phyloP scores from a whole-genome alignment of 2,888 invertebrate species.

The Adineta ricciae region DNA sequence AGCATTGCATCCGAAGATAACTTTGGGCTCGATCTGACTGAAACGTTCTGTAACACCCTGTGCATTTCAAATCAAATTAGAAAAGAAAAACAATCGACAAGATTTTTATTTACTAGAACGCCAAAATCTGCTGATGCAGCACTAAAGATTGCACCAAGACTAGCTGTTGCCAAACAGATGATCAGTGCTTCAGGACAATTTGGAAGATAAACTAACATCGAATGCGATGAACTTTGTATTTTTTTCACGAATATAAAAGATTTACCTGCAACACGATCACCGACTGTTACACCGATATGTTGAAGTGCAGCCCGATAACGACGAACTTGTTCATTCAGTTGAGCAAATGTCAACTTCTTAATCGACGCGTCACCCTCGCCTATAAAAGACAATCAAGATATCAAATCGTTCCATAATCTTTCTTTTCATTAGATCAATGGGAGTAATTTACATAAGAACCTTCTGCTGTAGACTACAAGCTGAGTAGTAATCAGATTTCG shows the following conservation, averaged over 20 bases:
- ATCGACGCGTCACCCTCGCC: conserved; percentile 43
- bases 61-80: conserved; percentile 21
- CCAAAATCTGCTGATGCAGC: conserved; percentile 56
- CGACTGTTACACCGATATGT: conserved; percentile 46
- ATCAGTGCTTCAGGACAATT: conserved; percentile 53
- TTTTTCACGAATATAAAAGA: not conserved
- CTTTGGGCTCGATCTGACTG: conserved; percentile 53
- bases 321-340: conserved; percentile 47
- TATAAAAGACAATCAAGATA: conserved; percentile 33
- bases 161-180: conserved; percentile 54
- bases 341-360: conserved; percentile 44
- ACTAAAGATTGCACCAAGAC: conserved; percentile 55
- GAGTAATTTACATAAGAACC: not conserved
- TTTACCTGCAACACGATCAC: conserved; percentile 52
- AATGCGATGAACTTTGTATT: too few species aligned
- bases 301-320: conserved; percentile 48
- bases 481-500: not conserved
- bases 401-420: not conserved
- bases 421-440: not conserved
- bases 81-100: too few species aligned
- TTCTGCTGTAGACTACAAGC: not conserved
- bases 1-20: conserved; percentile 55
- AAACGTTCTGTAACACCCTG: conserved; percentile 53
- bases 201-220: conserved; percentile 51
- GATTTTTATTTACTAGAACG: conserved; percentile 43